Evolutionary conservation across 2,888 invertebrate genomes (phyloP), one percentile per base, ranked within the genome.

Genomic region (Reticulitermes lucifugus): DNA sequence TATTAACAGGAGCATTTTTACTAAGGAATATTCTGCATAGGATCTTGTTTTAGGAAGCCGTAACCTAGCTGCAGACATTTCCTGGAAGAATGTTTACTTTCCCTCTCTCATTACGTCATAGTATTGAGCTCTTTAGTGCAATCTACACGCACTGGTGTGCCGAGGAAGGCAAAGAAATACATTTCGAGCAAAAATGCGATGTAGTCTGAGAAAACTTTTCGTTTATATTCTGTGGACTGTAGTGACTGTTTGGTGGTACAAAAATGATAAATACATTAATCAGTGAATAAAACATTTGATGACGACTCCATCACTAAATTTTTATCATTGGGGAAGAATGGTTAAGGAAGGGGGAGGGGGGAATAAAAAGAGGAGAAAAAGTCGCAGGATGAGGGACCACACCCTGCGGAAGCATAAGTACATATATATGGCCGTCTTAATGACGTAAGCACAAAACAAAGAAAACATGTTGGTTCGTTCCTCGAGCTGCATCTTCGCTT

Each of bases 391-490:
- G 77, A 55, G 60, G 70, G 77, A 77, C 65, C 84, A 60, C 83
- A 75, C 73, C 83, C 75, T 83, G 73, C 55, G 55, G 83, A 82
- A 84, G 79, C 81, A 80, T 80, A 80, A 79, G 83, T 84, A 83
- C 82, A 84, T 88, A 87, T 87, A 86, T 87, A 86, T 87, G 87
- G 86, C 86, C 86, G 86, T 87, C 91, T 91, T 92, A 92, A 92
- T 92, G 92, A 92, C 92, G 92, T 91, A 91, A 91, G 91, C 79
- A 84, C 91, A 91, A 92, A 92, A 92, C 92, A 92, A 92, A 92
- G 92, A 92, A 91, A 92, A 88, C 87, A 85, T 85, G 85, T 84
- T 71, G 84, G 84, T 73, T 59, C 80, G 65, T 70, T 81, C 81
- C 81, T 81, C 41, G 81, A 87, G 87, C 86, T 84, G 87, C 83